Percentiles rank a stretch among this genome's conserved stretches.
Conservation (phyloP, 2,797 vertebrate genomes). For the Pristis pectinata region DNA sequence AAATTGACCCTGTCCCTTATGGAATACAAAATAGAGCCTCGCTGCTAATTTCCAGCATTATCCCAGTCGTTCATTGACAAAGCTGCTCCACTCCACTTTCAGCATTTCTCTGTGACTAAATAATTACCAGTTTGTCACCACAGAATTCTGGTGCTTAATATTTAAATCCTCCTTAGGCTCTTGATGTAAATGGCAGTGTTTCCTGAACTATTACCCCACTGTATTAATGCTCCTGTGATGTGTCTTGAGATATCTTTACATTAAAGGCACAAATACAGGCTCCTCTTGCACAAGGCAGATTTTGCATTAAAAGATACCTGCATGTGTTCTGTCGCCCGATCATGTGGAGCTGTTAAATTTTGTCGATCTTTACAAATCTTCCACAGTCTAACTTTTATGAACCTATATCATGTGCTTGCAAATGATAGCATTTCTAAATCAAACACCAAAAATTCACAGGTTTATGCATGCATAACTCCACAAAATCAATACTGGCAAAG, state of each 20-base stretch:
- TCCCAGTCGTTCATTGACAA: not conserved
- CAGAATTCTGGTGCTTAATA: not conserved
- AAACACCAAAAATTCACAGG: not conserved
- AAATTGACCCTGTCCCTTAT: not conserved
- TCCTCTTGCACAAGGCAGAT: not conserved
- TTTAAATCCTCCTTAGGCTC: not conserved
- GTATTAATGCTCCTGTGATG: not conserved
- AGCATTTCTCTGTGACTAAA: not conserved
- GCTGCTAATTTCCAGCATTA: not conserved
- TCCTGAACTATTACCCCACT: not conserved
- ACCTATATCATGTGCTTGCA: not conserved
- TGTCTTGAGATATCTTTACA: not conserved
- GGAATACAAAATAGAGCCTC: not conserved
- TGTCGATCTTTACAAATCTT: not conserved
- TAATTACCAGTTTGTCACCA: not conserved
- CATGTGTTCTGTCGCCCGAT: no score
- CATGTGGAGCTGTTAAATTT: not conserved
- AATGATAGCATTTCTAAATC: not conserved
- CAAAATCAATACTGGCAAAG: not conserved
- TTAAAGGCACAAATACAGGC: not conserved
- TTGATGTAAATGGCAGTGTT: not conserved
- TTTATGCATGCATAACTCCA: not conserved
- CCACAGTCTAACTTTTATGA: not conserved
- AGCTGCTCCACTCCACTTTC: not conserved
- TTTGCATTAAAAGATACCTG: not conserved